phyloP scores from a whole-genome alignment of 2,888 invertebrate genomes.

The Apotomis betuletana region DNA sequence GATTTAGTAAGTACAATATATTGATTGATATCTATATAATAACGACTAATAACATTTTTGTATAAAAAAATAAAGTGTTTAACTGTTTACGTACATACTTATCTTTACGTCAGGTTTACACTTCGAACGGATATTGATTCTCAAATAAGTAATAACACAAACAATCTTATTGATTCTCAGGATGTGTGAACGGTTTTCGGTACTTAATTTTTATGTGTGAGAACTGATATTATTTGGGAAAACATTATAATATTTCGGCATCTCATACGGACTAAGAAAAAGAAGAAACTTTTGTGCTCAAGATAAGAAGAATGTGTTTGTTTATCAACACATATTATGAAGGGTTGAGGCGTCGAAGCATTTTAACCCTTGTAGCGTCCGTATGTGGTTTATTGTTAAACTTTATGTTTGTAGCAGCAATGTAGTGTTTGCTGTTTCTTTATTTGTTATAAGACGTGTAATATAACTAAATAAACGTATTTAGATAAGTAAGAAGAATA shows the following conservation, averaged over 20 bases:
- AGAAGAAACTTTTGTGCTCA: slow-evolving; percentile 29
- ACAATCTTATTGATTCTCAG: neutral
- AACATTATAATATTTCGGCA: slow-evolving; percentile 22
- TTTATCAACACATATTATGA: slow-evolving; percentile 37
- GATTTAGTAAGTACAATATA: too few species aligned
- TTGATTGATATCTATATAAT: too few species aligned
- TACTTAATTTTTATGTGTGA: slow-evolving; percentile 21
- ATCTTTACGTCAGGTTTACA: too few species aligned
- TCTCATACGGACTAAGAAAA: neutral
- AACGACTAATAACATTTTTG: too few species aligned
- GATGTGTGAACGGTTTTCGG: slow-evolving; percentile 5
- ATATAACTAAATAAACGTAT: slow-evolving; percentile 3
- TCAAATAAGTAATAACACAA: slow-evolving; percentile 2
- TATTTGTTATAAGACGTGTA: slow-evolving; percentile 4
- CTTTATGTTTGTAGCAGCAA: neutral
- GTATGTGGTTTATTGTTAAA: neutral
- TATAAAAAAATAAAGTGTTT: too few species aligned
- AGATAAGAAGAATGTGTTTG: slow-evolving; percentile 35
- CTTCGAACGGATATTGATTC: neutral
- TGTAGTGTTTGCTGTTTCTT: slow-evolving; percentile 20
- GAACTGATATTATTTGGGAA: slow-evolving; percentile 13
- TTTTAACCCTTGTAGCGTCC: neutral
- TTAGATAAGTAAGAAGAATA: neutral
- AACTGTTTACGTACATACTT: too few species aligned
- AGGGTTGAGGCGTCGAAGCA: slow-evolving; percentile 5